Conservation (phyloP, 2,888 invertebrate genomes). For the Melanotus villosus region DNA sequence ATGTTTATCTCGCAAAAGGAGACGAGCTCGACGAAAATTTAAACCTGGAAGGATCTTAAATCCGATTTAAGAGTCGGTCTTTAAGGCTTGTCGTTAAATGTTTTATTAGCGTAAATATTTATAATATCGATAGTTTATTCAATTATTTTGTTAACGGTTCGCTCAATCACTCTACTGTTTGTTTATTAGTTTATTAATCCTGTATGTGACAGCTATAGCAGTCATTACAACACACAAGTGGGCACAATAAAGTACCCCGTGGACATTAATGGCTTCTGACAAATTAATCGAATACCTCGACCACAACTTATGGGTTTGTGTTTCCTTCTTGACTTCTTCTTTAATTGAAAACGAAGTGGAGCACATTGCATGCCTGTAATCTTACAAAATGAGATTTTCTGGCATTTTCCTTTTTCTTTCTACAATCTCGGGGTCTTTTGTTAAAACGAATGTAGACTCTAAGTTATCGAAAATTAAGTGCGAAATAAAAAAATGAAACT, state of each 20-base stretch:
- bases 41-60: too few relatives aligned
- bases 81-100: too few relatives aligned
- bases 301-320: slow-evolving; percentile 48
- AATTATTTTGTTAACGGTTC: slow-evolving; percentile 3
- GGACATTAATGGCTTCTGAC: slow-evolving; percentile 52
- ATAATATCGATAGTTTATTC: too few relatives aligned
- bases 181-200: slow-evolving; percentile 38
- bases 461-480: too few relatives aligned
- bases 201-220: slow-evolving; percentile 36
- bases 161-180: slow-evolving; percentile 16
- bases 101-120: too few relatives aligned
- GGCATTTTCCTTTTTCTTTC: neutral
- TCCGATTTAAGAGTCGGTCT: too few relatives aligned
- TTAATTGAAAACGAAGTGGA: slow-evolving; percentile 45
- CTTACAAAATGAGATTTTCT: neutral
- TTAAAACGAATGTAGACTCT: too few relatives aligned
- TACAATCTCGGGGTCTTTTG: too few relatives aligned
- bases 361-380: neutral
- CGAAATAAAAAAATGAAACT: too few relatives aligned
- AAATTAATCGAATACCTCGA: slow-evolving; percentile 53
- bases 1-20: too few relatives aligned
- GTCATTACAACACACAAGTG: slow-evolving; percentile 35
- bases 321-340: slow-evolving; percentile 46
- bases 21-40: too few relatives aligned
- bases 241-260: slow-evolving; percentile 39